These are phyloP conservation scores for Bombylius major DNA, from an alignment of 2,888 invertebrate species.

Conservation along the genomic window DNA sequence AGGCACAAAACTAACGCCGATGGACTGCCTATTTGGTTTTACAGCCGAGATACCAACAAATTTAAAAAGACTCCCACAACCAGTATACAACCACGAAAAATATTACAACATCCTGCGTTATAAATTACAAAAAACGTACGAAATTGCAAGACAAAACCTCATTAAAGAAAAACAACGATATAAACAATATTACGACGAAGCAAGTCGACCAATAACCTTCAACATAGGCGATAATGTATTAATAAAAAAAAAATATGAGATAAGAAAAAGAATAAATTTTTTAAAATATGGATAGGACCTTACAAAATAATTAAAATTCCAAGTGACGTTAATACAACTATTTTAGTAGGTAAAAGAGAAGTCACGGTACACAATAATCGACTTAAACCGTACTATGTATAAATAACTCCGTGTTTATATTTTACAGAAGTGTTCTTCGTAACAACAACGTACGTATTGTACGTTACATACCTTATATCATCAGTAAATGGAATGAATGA, in stretches of 20 bases:
- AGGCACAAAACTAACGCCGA: slow-evolving; percentile 5
- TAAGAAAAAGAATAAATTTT: too few species aligned
- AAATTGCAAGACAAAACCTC: not conserved
- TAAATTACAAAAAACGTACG: slow-evolving; percentile 1
- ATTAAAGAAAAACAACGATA: not conserved
- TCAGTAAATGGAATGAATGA: too few species aligned
- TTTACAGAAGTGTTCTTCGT: too few species aligned
- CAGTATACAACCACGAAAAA: slow-evolving; percentile 1
- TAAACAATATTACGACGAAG: not conserved
- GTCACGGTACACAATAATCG: not conserved
- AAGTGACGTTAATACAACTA: not conserved
- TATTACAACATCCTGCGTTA: not conserved
- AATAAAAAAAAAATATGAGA: too few species aligned
- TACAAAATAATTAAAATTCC: not conserved
- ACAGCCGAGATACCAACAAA: not conserved
- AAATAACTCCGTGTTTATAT: too few species aligned
- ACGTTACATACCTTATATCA: too few species aligned
- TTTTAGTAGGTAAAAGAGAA: too few species aligned
- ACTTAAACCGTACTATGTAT: not conserved
- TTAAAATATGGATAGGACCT: not conserved
- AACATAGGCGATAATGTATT: too few species aligned
- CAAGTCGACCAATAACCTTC: not conserved
- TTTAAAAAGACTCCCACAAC: not conserved
- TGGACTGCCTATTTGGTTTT: not conserved
- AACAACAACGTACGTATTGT: too few species aligned